Conservation (phyloP, 2,113 vertebrate species). For the Numida meleagris region DNA sequence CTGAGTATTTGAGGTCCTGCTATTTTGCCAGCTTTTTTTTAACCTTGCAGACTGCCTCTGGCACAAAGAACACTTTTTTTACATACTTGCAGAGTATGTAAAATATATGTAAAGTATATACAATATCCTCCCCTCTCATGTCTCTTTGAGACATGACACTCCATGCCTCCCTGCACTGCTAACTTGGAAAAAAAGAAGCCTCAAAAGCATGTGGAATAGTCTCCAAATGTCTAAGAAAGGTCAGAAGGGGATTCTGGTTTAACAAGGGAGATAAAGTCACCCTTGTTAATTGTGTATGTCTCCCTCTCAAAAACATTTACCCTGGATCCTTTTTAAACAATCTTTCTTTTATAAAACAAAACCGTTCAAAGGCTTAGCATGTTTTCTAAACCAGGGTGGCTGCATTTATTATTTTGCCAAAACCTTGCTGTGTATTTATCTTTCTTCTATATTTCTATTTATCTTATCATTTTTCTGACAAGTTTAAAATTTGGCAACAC, state of each 20-base stretch:
- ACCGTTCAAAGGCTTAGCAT: conserved; percentile 51
- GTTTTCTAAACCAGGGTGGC: conserved; percentile 62
- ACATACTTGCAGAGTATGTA: background rate
- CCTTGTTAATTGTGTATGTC: conserved; percentile 37
- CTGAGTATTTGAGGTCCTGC: background rate
- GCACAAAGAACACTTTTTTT: background rate
- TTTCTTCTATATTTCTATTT: background rate
- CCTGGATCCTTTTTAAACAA: conserved; percentile 69
- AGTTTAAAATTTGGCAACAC: conserved; percentile 50
- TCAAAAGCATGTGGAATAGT: background rate
- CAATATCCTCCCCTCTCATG: no score
- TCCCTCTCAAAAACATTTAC: conserved; percentile 70
- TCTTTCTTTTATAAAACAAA: conserved; percentile 49
- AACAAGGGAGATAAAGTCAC: conserved; percentile 40
- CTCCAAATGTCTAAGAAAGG: background rate
- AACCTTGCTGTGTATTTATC: conserved; percentile 59
- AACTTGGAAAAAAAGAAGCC: conserved; percentile 26
- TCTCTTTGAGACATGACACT: background rate
- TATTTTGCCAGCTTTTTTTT: background rate
- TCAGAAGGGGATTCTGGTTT: conserved; percentile 1
- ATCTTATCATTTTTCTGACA: background rate
- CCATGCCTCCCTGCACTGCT: background rate
- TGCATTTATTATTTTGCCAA: conserved; percentile 42
- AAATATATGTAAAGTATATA: no score
- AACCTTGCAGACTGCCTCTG: background rate